Base-by-base conservation (phyloP, 92 coral and sea anemone species). In the Palythoa grandiflora region DNA sequence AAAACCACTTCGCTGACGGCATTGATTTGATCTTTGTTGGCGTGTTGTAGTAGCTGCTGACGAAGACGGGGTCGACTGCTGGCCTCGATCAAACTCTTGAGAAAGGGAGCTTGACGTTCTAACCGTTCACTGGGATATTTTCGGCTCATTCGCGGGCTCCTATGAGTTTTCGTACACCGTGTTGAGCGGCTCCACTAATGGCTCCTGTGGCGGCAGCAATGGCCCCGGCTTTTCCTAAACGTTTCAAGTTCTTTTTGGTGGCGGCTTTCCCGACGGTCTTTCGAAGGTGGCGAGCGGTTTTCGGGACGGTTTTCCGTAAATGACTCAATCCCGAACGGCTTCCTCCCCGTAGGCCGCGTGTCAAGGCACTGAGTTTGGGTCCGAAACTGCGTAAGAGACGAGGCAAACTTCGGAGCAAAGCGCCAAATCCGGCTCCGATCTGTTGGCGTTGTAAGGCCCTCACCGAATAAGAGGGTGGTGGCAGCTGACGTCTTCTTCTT, bases 41-140 rank as follows among this genome's bases (percentile, higher is more conserved):
- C 73, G 10, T 83, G 87, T 83, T 83, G 87, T 21, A 83, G 19
- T 13, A 83, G 6, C 11, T 83, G 61, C n/a, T 66, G 61, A 19
- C 74, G 87, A 3, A 2, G 80, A 21, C 80, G 80, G 10, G 80
- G 80, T 5, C 10, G 7, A 13, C 61, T 39, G 55, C 15, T 7
- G 51, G 44, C 78, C 14, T 7, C 51, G 16, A 73, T 40, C 78
- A 73, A 20, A 75, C 80, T 51, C 21, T 75, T 39, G 55, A 75
- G 38, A 50, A 48, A 75, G 1, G 80, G 80, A 3, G 51, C 78
- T 73, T 73, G 78, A 5, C 78, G 78, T 35, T 36, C 78, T 73
- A 73, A 73, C 13, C 78, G 78, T 5, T 7, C 51, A 35, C 78
- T 73, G 53, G 78, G 78, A 35, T 40, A 73, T 35, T 39, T 73